These are phyloP conservation scores for Chinchilla lanigera DNA, from an alignment of 2,113 vertebrate species.

Conservation along the genomic window DNA sequence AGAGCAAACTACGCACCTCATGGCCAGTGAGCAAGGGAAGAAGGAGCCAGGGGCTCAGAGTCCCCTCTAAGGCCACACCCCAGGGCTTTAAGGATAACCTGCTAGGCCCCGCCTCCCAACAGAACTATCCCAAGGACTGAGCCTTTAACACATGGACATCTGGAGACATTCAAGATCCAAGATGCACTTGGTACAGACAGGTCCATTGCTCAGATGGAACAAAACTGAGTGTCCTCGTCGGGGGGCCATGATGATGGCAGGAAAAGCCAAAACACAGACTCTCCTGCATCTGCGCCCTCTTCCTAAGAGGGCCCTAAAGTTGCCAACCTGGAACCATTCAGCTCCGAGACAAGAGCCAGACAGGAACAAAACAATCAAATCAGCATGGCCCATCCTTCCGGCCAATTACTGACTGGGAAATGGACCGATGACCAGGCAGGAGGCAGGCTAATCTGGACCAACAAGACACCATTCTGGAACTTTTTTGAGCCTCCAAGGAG, in stretches of 20 bases:
- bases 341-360: not conserved
- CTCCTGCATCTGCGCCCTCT: not conserved
- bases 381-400: not conserved
- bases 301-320: not conserved
- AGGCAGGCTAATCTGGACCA: not conserved
- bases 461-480: not conserved
- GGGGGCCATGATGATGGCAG: too few relatives aligned
- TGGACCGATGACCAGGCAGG: not conserved
- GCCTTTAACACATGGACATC: not conserved
- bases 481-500: not conserved
- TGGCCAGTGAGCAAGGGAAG: too few relatives aligned
- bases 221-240: not conserved
- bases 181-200: not conserved
- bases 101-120: not conserved
- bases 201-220: not conserved
- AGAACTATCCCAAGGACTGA: not conserved
- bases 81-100: not conserved
- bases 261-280: rapidly evolving
- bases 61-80: not conserved
- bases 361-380: not conserved
- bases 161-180: not conserved
- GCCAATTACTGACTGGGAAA: not conserved
- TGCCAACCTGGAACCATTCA: not conserved
- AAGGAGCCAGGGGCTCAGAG: not conserved
- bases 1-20: not conserved